Conservation (phyloP, 2,113 vertebrate genomes). For the Petaurus breviceps region DNA sequence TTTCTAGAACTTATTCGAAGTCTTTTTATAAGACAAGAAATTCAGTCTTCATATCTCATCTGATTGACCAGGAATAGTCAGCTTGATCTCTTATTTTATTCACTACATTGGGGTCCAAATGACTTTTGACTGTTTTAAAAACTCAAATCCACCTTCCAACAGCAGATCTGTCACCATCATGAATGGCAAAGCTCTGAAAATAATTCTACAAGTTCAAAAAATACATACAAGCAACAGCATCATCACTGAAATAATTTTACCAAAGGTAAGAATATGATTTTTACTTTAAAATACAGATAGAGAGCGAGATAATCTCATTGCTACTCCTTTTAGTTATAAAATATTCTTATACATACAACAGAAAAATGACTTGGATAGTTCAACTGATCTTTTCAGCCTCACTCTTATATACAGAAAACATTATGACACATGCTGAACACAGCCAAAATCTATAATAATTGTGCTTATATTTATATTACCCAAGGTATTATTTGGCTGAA, state of each 20-base stretch:
- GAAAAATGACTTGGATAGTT: neutral
- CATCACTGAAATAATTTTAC: neutral
- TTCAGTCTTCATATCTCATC: neutral
- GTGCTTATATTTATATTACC: neutral
- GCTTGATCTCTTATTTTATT: neutral
- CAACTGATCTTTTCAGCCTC: neutral
- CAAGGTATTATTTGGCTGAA: neutral
- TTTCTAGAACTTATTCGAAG: conserved; percentile 3
- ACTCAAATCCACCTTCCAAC: neutral
- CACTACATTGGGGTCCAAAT: neutral
- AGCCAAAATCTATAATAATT: neutral
- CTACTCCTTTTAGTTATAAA: neutral
- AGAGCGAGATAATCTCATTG: neutral
- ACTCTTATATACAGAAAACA: neutral
- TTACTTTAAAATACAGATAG: neutral
- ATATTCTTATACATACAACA: neutral
- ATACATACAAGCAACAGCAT: neutral
- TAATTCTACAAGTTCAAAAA: neutral
- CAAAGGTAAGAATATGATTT: neutral
- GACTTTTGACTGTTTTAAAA: neutral
- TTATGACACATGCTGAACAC: neutral
- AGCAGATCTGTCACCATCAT: neutral
- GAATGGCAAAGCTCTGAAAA: neutral
- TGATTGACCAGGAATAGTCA: conserved; percentile 1
- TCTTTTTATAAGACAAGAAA: conserved; percentile 12